phyloP scores from a whole-genome alignment of 2,888 invertebrate species.

The Epistrophe grossulariae region DNA sequence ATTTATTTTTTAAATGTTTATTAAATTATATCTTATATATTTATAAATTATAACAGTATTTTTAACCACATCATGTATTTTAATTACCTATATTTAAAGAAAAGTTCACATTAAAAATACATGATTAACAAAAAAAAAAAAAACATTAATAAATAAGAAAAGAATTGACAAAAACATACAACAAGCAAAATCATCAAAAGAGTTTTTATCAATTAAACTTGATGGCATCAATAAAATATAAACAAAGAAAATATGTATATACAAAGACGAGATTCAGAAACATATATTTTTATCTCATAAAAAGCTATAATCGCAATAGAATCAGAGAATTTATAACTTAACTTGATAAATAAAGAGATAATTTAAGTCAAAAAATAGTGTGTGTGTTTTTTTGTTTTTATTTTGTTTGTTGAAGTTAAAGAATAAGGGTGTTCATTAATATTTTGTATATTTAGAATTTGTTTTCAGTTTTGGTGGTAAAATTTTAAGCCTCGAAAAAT shows the following conservation, averaged over 20 bases:
- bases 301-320: conserved; percentile 20
- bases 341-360: conserved; percentile 33
- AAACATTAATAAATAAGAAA: background rate
- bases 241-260: background rate
- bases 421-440: background rate
- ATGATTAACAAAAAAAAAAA: background rate
- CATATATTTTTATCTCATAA: background rate
- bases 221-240: conserved; percentile 23
- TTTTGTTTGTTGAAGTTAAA: background rate
- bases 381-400: background rate
- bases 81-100: no score
- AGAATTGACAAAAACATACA: background rate
- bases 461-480: no score
- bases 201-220: conserved; percentile 7
- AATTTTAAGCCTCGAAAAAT: no score
- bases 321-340: conserved; percentile 26
- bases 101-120: no score
- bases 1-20: no score
- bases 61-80: no score
- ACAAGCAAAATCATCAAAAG: conserved; percentile 4
- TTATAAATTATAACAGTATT: no score
- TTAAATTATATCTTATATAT: no score
- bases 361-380: conserved; percentile 27
- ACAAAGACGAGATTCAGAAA: conserved; percentile 5
- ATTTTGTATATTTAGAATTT: no score